Percentiles rank a stretch among this genome's conserved stretches.
These are phyloP conservation scores for Ibycter americanus DNA, from an alignment of 2,797 vertebrate species.

Conservation along the genomic window DNA sequence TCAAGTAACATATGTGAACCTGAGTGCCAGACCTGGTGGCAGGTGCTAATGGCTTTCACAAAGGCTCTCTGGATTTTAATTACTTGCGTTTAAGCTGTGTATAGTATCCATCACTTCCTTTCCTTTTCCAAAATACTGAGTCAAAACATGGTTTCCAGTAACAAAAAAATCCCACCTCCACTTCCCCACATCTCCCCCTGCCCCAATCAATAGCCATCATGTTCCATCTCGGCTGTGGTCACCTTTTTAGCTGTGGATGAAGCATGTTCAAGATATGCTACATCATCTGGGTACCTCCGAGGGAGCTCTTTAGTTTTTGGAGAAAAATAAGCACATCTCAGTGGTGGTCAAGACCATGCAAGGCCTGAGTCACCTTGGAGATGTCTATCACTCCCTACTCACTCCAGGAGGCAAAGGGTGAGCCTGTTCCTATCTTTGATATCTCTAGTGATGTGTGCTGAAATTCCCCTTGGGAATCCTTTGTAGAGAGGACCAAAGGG, in stretches of 20 bases:
- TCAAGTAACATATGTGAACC: background rate
- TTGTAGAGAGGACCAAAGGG: background rate
- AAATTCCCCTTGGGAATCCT: background rate
- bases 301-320: background rate
- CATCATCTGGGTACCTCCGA: background rate
- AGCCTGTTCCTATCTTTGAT: background rate
- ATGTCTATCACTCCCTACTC: background rate
- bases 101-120: background rate
- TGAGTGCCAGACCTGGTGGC: background rate
- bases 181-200: too few species aligned
- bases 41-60: conserved; percentile 50
- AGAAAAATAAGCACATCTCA: background rate
- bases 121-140: background rate
- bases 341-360: background rate
- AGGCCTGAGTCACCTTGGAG: background rate
- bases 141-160: background rate
- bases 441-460: background rate
- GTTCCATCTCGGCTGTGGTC: background rate
- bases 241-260: rapidly evolving
- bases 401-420: background rate
- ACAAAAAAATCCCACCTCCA: background rate
- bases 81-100: background rate
- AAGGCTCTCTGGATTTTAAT: conserved; percentile 32
- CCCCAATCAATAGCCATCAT: background rate
- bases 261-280: background rate